These are phyloP conservation scores for Lates calcarifer DNA, from an alignment of 2,113 vertebrate species.

Conservation along the genomic window DNA sequence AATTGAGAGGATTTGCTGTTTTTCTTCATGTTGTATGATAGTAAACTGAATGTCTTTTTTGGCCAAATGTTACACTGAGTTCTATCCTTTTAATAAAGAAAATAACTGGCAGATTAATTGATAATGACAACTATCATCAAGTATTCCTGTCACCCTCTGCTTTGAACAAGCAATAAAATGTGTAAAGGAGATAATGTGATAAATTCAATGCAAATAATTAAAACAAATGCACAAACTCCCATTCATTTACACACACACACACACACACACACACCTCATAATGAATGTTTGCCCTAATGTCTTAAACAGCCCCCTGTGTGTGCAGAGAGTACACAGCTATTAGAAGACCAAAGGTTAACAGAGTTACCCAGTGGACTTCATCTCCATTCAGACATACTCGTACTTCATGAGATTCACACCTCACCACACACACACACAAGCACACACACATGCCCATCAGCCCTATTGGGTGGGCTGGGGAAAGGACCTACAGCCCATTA, in stretches of 20 bases:
- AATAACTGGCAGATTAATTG: neutral
- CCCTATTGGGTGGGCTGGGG: constrained; percentile 60
- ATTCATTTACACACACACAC: constrained; percentile 4
- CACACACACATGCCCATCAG: constrained; percentile 24
- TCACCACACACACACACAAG: constrained; percentile 33
- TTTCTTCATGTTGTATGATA: neutral
- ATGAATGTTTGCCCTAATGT: constrained; percentile 41
- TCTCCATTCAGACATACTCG: constrained; percentile 58
- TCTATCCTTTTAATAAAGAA: no score
- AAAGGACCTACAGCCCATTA: constrained; percentile 64
- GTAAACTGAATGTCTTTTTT: neutral
- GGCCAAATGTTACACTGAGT: neutral
- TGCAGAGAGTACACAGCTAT: constrained; percentile 11
- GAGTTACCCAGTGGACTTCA: constrained; percentile 59
- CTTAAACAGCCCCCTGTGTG: constrained; percentile 49
- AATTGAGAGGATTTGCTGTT: neutral
- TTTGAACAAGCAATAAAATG: neutral
- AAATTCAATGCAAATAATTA: neutral
- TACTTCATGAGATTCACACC: constrained; percentile 18
- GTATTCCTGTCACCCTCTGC: neutral
- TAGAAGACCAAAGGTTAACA: constrained; percentile 72
- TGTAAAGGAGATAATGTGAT: neutral
- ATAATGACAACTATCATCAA: neutral
- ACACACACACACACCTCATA: constrained; percentile 7
- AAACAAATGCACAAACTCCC: constrained; percentile 9